phyloP scores from a whole-genome alignment of 2,113 vertebrate genomes.

The Sprattus sprattus region DNA sequence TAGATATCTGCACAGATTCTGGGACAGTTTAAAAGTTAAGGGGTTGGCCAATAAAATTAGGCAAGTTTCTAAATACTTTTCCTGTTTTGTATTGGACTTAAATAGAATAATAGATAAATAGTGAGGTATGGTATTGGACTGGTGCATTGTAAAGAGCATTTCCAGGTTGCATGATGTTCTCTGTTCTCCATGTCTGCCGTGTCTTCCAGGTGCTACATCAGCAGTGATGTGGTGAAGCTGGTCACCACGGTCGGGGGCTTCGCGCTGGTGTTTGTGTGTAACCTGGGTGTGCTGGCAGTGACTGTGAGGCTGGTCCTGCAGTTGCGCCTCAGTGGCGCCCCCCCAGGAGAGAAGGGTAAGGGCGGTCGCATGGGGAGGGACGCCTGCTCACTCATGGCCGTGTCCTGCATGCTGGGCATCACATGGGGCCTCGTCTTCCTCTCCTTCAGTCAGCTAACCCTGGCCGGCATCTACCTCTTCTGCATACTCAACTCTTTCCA shows the following conservation, averaged over 20 bases:
- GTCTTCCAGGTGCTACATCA: slow-evolving; percentile 20
- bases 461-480: slow-evolving; percentile 54
- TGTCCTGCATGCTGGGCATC: slow-evolving; percentile 57
- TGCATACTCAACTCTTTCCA: slow-evolving; percentile 61
- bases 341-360: no score
- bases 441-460: slow-evolving; percentile 45
- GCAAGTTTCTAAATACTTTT: no score
- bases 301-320: not conserved
- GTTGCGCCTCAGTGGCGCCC: not conserved
- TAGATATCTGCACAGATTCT: no score
- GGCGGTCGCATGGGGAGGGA: slow-evolving; percentile 26
- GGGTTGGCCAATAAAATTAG: no score
- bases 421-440: slow-evolving; percentile 60
- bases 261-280: slow-evolving; percentile 30
- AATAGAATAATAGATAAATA: no score
- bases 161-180: no score
- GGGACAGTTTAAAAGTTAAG: no score
- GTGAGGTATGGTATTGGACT: no score
- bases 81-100: no score
- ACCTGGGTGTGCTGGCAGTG: slow-evolving; percentile 8
- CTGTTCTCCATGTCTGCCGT: no score
- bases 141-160: no score
- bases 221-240: slow-evolving; percentile 9
- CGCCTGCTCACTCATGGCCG: slow-evolving; percentile 46
- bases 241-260: slow-evolving; percentile 22